Evolutionary conservation across 2,113 vertebrate species (phyloP), one percentile per base, ranked within the genome.

Genomic region (Phasianus colchicus): DNA sequence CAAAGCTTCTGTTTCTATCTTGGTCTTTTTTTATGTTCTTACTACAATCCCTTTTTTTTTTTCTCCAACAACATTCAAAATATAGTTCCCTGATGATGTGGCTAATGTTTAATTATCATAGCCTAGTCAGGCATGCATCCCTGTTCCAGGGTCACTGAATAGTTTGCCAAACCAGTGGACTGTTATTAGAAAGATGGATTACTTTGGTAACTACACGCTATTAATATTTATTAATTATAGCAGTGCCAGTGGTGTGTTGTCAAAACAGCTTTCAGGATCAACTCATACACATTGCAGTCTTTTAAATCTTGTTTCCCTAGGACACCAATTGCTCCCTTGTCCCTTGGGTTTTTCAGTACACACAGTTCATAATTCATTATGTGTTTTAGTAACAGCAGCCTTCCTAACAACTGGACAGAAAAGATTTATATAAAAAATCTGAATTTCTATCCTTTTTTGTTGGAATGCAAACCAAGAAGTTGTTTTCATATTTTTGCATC

Each of bases 161-260:
- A 71, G 34, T 85, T 89, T 89, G 74, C 89, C 74, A 93, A 75
- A 96, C 78, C 11, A 91, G 43, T 85, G 78, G 78, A 64, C 81
- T 79, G 63, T 65, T 91, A 72, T 61, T 83, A 79, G 78, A 25
- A 67, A 95, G 81, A 92, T 69, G 40, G 67, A 87, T 89, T 72
- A 54, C 82, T 89, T 89, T 79, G 43, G 70, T 91, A 93, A 82
- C 89, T 82, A 36, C 43, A 82, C 87, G 22, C 43, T 89, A 72
- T 87, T 92, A 92, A 87, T 93, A 82, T 75, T 21, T 79, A 74
- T 95, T 95, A 93, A 92, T 92, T 92, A 75, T n/a, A 89, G 52
- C 13, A 17, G 11, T 91, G 63, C 69, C 42, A 89, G 52, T 43
- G 69, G 4, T 75, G 7, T 43, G 38, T 85, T 92, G 70, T 95